Evolutionary conservation across 2,888 invertebrate genomes (phyloP).

Genomic region (Erynnis tages): DNA sequence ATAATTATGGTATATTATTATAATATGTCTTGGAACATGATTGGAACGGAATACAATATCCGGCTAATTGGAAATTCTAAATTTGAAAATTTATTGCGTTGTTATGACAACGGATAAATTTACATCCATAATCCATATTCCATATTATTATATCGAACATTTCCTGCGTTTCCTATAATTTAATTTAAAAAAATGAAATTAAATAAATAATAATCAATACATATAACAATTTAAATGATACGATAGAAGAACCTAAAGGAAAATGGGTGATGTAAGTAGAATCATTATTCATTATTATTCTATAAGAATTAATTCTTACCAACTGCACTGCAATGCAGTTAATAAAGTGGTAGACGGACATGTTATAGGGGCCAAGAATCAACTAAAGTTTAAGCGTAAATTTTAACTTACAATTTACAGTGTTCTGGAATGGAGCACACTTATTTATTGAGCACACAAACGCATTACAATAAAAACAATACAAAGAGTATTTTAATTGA

Average conservation of each 20-base stretch:
- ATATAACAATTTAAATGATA: not conserved
- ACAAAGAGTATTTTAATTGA: too few relatives aligned
- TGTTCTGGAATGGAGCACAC: too few relatives aligned
- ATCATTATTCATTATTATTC: not conserved
- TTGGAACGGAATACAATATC: not conserved
- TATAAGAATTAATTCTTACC: not conserved
- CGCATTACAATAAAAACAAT: too few relatives aligned
- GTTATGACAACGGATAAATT: slow-evolving; percentile 14
- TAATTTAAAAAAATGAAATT: not conserved
- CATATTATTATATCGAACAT: too few relatives aligned
- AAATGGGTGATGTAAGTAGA: slow-evolving; percentile 12
- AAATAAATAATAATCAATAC: not conserved
- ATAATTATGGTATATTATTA: not conserved
- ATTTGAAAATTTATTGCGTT: slow-evolving; percentile 8
- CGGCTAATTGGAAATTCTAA: not conserved
- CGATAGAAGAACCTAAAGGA: not conserved
- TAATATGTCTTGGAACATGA: not conserved
- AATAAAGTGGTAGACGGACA: too few relatives aligned
- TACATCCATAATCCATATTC: too few relatives aligned
- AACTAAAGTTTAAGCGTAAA: too few relatives aligned
- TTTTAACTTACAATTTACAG: too few relatives aligned
- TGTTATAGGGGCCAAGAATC: too few relatives aligned
- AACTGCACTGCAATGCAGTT: not conserved
- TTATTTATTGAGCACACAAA: too few relatives aligned
- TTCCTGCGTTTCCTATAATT: too few relatives aligned